Evolutionary conservation across 2,888 invertebrate species (phyloP).

Genomic region (Aleiodes testaceus): DNA sequence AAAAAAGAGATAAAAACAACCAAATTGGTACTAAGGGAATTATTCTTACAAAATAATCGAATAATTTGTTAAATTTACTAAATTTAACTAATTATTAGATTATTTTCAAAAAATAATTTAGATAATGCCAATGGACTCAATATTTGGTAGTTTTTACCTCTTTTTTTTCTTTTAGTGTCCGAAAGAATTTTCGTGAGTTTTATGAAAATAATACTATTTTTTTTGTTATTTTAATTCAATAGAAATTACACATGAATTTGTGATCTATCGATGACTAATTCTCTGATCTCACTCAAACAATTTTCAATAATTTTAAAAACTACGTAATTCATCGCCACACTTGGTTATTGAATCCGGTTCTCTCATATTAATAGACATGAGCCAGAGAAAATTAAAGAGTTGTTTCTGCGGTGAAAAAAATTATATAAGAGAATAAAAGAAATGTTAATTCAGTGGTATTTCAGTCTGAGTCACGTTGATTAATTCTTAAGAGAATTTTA

Average conservation of each 20-base stretch:
- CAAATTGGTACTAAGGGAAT: no score
- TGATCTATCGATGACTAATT: conserved; percentile 4
- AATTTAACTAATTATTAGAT: no score
- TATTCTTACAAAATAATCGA: no score
- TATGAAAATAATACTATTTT: no score
- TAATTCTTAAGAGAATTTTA: not conserved
- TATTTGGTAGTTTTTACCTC: no score
- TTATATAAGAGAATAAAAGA: not conserved
- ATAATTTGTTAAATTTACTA: no score
- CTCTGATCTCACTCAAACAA: conserved; percentile 12
- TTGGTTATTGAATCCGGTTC: conserved; percentile 20
- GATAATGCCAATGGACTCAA: no score
- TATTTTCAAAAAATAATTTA: no score
- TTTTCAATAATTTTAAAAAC: not conserved
- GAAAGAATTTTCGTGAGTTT: no score
- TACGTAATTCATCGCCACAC: not conserved
- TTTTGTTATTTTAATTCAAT: no score
- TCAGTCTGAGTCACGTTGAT: conserved; percentile 14
- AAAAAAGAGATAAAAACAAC: no score
- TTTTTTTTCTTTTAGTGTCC: no score
- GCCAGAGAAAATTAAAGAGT: conserved; percentile 10
- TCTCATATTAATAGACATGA: conserved; percentile 20
- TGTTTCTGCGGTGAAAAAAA: not conserved
- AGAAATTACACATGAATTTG: not conserved
- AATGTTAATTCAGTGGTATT: conserved; percentile 3